Evolutionary conservation across 2,888 invertebrate species (phyloP).

Genomic region (Dynastes maya): DNA sequence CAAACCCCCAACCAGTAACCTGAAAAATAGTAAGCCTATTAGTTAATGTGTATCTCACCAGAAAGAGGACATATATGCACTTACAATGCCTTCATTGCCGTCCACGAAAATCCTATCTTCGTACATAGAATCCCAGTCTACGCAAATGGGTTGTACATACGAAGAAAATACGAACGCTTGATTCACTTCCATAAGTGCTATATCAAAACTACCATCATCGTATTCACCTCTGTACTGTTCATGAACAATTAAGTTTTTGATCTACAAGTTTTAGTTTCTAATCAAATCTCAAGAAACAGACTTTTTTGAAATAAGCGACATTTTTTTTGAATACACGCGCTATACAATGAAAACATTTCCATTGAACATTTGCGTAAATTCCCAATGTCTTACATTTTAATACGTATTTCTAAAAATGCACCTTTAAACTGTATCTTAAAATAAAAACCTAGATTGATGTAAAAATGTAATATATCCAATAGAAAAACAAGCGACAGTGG

Average conservation of each 20-base stretch:
- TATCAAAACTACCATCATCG: slow-evolving; percentile 5
- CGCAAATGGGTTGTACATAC: slow-evolving; percentile 7
- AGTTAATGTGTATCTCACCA: neutral
- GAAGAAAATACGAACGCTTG: slow-evolving; percentile 12
- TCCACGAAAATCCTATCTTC: slow-evolving; percentile 6
- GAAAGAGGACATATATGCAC: neutral
- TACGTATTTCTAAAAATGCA: neutral
- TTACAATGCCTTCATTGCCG: slow-evolving; percentile 15
- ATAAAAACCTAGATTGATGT: neutral
- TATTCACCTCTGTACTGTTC: neutral
- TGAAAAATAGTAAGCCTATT: neutral
- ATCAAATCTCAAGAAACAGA: neutral
- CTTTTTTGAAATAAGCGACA: neutral
- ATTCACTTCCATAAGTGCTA: slow-evolving; percentile 3
- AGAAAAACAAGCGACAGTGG: neutral
- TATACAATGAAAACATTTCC: neutral
- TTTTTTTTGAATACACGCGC: neutral
- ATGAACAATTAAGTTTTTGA: slow-evolving; percentile 14
- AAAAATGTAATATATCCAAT: neutral
- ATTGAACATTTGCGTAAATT: too few species aligned
- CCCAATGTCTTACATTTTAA: neutral
- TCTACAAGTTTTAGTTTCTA: neutral
- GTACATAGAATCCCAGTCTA: slow-evolving; percentile 20
- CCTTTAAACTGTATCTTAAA: too few species aligned
- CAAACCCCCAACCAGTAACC: slow-evolving; percentile 22